A percentile compares a stretch with the other conserved stretches of the same genome.
phyloP scores from a whole-genome alignment of 2,888 invertebrate species.

The Andrena trimmerana region DNA sequence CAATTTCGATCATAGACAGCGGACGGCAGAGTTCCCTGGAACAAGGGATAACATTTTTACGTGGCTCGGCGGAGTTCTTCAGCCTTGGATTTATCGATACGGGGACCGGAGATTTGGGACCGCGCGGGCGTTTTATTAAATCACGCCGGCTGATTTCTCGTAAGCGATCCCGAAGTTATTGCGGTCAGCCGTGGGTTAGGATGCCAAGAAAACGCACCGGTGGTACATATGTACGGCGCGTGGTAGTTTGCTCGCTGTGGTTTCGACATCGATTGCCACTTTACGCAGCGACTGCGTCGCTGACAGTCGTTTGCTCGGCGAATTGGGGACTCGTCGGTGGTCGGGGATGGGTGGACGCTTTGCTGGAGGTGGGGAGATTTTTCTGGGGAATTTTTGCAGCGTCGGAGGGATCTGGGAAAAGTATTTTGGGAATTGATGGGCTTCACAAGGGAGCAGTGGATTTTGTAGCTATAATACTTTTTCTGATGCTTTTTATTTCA shows the following conservation, averaged over 20 bases:
- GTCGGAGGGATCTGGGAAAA: not conserved
- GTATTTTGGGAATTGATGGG: not conserved
- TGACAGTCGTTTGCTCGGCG: conserved; percentile 44
- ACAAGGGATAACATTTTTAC: conserved; percentile 14
- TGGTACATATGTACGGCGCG: conserved; percentile 1
- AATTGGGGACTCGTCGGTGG: conserved; percentile 32
- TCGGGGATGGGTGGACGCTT: conserved; percentile 6
- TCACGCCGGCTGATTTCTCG: conserved; percentile 16
- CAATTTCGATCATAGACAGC: not conserved
- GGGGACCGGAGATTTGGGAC: not conserved
- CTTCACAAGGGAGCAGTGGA: too few species aligned
- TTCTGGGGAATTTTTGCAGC: not conserved
- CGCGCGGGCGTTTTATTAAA: conserved; percentile 24
- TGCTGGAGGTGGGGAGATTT: not conserved
- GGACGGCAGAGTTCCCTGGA: not conserved
- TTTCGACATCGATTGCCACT: conserved; percentile 48
- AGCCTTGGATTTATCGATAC: not conserved
- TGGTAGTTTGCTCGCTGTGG: conserved; percentile 33
- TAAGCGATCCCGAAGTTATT: conserved; percentile 31
- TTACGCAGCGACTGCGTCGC: conserved; percentile 45
- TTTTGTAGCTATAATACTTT: too few species aligned
- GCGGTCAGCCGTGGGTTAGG: not conserved
- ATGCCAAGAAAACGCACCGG: conserved; percentile 25
- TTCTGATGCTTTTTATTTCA: too few species aligned
- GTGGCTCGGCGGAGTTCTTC: not conserved